phyloP scores from a whole-genome alignment of 2,797 vertebrate genomes.

The Microctenopoma lineatum region DNA sequence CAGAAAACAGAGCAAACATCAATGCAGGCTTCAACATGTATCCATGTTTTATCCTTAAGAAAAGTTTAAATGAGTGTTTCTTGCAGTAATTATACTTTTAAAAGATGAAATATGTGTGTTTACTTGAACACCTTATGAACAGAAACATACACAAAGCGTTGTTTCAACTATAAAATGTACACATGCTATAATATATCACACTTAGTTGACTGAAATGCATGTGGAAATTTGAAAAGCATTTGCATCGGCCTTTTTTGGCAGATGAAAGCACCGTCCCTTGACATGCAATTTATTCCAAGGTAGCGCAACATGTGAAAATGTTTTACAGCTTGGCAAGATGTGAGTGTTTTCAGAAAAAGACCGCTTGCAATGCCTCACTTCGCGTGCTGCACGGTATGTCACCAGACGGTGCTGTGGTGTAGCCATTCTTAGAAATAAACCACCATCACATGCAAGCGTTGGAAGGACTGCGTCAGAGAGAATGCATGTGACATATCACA shows the following conservation, averaged over 20 bases:
- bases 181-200: neutral
- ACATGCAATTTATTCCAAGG: conserved; percentile 10
- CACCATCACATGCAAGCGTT: conserved; percentile 35
- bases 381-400: conserved; percentile 47
- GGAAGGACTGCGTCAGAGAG: conserved; percentile 64
- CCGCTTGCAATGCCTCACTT: conserved; percentile 40
- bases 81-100: neutral
- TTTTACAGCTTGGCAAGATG: conserved; percentile 31
- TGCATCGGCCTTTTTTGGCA: neutral
- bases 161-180: neutral
- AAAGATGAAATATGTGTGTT: neutral
- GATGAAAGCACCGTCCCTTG: neutral
- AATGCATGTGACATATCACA: conserved; percentile 43
- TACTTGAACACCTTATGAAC: neutral
- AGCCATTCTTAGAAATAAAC: conserved; percentile 49
- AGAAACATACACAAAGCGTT: neutral
- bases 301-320: conserved; percentile 46
- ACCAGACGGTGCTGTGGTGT: conserved; percentile 59
- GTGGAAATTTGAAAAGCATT: conserved; percentile 4
- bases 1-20: conserved; percentile 19
- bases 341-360: conserved; percentile 41
- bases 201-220: conserved; percentile 8
- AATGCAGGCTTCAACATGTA: conserved; percentile 20
- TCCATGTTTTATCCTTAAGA: neutral
- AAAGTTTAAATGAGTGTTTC: neutral